Percentiles rank a stretch among this genome's conserved stretches.
phyloP scores from a whole-genome alignment of 1,140 invertebrate species.

The Rhysida immarginata region DNA sequence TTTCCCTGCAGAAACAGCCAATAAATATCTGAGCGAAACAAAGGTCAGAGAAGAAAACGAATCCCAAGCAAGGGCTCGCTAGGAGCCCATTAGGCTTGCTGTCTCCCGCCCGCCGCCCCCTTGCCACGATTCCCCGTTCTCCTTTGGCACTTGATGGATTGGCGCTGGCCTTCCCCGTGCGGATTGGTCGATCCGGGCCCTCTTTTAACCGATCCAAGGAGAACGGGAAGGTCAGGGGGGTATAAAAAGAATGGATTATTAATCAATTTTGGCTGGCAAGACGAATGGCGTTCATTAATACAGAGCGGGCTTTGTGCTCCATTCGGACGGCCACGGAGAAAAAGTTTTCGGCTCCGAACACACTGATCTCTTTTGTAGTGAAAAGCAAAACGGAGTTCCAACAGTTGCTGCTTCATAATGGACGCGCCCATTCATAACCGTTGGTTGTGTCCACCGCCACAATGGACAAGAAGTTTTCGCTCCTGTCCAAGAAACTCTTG shows the following conservation, averaged over 20 bases:
- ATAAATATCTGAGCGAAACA: neutral
- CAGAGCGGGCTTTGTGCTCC: neutral
- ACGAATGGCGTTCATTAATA: constrained; percentile 7
- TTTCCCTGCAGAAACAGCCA: constrained; percentile 5
- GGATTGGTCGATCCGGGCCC: constrained; percentile 3
- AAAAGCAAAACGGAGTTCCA: too few relatives aligned
- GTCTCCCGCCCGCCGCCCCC: neutral
- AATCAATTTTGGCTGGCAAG: constrained; percentile 8
- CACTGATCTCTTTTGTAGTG: too few relatives aligned
- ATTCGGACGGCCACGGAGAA: too few relatives aligned
- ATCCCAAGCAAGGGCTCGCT: neutral
- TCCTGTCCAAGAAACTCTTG: too few relatives aligned
- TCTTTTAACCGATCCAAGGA: constrained; percentile 6
- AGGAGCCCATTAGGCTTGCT: constrained; percentile 2
- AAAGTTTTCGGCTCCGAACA: too few relatives aligned
- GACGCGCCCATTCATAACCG: too few relatives aligned
- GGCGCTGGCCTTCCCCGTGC: neutral
- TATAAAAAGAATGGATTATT: constrained; percentile 9
- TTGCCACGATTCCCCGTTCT: neutral
- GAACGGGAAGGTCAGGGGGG: constrained; percentile 4
- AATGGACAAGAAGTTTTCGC: too few relatives aligned
- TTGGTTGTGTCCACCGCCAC: too few relatives aligned
- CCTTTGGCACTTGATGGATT: constrained; percentile 2
- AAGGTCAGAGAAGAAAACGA: constrained; percentile 4
- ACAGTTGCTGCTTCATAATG: too few relatives aligned